Conservation (phyloP, 2,797 vertebrate genomes). For the Tragopan temminckii region DNA sequence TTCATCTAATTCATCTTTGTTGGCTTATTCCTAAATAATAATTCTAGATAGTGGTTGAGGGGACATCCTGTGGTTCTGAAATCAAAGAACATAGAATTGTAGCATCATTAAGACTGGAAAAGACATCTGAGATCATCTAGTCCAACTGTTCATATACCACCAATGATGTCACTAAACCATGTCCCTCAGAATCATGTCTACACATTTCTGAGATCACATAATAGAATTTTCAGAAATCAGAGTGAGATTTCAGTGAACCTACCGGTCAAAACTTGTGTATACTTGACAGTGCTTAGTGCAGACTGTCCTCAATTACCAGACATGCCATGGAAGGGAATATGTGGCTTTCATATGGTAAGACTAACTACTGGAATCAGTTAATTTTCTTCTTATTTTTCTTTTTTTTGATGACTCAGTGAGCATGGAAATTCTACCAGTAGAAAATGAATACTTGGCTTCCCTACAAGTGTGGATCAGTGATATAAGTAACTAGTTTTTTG, state of each 20-base stretch:
- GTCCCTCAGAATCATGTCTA: no score
- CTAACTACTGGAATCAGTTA: neutral
- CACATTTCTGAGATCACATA: neutral
- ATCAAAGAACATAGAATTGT: neutral
- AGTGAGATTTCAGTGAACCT: neutral
- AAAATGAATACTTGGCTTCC: neutral
- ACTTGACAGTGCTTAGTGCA: neutral
- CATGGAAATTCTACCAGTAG: neutral
- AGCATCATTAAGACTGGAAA: no score
- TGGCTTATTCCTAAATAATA: neutral
- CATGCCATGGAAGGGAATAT: neutral
- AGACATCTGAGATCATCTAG: no score
- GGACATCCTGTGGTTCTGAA: neutral
- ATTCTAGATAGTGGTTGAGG: neutral
- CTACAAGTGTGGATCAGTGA: neutral
- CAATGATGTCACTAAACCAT: no score
- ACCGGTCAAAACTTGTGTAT: neutral
- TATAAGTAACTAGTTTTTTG: neutral
- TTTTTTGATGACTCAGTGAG: neutral
- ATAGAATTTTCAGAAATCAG: neutral
- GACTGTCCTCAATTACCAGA: neutral
- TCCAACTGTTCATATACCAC: no score
- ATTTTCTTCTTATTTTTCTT: neutral
- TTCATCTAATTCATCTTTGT: neutral
- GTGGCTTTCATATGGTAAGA: neutral